Evolutionary conservation across 1,140 invertebrate genomes (phyloP), one percentile per base, ranked within the genome.

Genomic region (Acromyrmex charruanus): DNA sequence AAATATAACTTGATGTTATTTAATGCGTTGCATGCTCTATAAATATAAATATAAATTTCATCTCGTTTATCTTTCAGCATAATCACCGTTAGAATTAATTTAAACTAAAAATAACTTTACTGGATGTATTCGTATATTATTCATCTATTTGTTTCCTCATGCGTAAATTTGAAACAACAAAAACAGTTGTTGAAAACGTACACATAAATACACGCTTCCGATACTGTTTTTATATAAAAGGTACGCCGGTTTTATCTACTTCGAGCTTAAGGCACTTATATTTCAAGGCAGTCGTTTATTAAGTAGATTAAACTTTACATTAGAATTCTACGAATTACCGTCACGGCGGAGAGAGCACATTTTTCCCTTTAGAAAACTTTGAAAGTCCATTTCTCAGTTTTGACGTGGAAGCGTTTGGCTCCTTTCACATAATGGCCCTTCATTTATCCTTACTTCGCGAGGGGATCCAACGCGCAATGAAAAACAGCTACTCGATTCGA

Each of bases 401-500:
- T 84, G 80, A 84, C 80, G 18, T 84, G 69, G 69, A 84, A 84
- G 80, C 69, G 51, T 74, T 84, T 63, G 80, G 55, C 59, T 61
- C 80, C 44, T 84, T 61, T 75, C 69, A 74, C 14, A 49, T 84
- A 75, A 84, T 84, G 58, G 69, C n/a, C 69, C 39, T 84, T 84
- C 80, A 84, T 75, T 84, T 84, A 84, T 84, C 80, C 69, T 84
- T 74, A 69, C 80, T 82, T 75, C 55, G 80, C 55, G 69, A 75
- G 69, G 28, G 69, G 59, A 51, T 75, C 55, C 80, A 51, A 18
- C 55, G 69, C 25, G 25, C 25, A 25, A 25, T 75, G 69, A 84
- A 74, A 74, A 84, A 84, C 80, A 61, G 80, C 80, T 84, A 84
- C 80, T 84, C 80, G 49, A 63, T 85, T 85, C 71, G 59, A 28